These are phyloP conservation scores for Molossus alvarezi DNA, from an alignment of 2,797 vertebrate genomes.

Conservation along the genomic window DNA sequence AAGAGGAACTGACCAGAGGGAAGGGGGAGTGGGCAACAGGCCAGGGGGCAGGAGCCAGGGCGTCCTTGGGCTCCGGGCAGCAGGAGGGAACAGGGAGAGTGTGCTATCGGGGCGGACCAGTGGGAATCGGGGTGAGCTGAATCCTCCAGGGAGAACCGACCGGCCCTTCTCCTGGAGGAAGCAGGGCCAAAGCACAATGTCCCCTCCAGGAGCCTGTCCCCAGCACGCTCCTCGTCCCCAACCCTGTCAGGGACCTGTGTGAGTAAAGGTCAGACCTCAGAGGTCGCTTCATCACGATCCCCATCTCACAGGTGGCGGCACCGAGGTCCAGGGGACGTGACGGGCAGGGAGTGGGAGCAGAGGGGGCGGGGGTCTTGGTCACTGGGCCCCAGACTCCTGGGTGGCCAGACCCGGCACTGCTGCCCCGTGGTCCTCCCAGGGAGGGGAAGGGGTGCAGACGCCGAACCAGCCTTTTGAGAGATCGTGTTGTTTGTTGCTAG, in stretches of 20 bases:
- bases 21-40: background rate
- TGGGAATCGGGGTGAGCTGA: background rate
- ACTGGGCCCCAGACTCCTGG: background rate
- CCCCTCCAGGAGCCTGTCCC: background rate
- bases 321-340: rapidly evolving
- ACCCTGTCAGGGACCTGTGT: rapidly evolving
- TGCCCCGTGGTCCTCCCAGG: rapidly evolving
- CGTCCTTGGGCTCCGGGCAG: background rate
- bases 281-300: background rate
- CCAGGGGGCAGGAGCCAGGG: background rate
- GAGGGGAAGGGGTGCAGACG: background rate
- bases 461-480: background rate
- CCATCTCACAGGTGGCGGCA: rapidly evolving
- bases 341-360: background rate
- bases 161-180: background rate
- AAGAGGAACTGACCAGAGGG: background rate
- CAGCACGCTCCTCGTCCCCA: rapidly evolving
- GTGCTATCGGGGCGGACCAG: rapidly evolving
- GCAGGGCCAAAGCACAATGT: rapidly evolving
- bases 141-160: too few species aligned
- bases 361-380: background rate
- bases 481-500: background rate
- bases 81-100: rapidly evolving
- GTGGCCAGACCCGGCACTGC: background rate
- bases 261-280: background rate